Conservation (phyloP, 2,113 vertebrate genomes). For the Paramormyrops kingsleyae region DNA sequence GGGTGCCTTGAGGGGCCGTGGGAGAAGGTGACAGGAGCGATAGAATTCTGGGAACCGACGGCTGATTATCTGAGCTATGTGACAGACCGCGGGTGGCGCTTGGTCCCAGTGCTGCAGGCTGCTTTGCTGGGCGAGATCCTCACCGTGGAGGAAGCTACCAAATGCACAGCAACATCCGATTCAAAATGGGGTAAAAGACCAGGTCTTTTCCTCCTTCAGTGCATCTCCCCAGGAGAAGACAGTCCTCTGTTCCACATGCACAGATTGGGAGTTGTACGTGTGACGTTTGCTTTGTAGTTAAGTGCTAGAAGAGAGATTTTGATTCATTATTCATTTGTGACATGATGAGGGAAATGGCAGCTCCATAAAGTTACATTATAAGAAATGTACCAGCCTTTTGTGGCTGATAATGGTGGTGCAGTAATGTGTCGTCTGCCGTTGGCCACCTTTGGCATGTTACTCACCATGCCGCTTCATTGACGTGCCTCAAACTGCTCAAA, state of each 20-base stretch:
- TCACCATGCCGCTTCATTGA: not conserved
- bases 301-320: not conserved
- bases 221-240: not conserved
- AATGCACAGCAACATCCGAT: not conserved
- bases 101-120: not conserved
- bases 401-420: not conserved
- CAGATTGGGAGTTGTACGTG: not conserved
- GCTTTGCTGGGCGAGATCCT: constrained; percentile 18
- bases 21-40: constrained; percentile 51
- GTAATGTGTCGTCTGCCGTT: not conserved
- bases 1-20: constrained; percentile 48
- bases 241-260: not conserved
- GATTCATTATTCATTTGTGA: not conserved
- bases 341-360: not conserved
- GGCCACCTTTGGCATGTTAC: not conserved
- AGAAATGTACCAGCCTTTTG: not conserved
- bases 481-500: not conserved
- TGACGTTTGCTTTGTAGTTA: not conserved
- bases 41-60: constrained; percentile 59
- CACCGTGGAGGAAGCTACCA: not conserved
- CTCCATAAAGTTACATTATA: not conserved
- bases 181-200: not conserved
- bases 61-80: constrained; percentile 61
- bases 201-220: not conserved
- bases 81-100: constrained; percentile 55